Evolutionary conservation across 2,113 vertebrate genomes (phyloP).

Genomic region (Gracilinanus agilis): DNA sequence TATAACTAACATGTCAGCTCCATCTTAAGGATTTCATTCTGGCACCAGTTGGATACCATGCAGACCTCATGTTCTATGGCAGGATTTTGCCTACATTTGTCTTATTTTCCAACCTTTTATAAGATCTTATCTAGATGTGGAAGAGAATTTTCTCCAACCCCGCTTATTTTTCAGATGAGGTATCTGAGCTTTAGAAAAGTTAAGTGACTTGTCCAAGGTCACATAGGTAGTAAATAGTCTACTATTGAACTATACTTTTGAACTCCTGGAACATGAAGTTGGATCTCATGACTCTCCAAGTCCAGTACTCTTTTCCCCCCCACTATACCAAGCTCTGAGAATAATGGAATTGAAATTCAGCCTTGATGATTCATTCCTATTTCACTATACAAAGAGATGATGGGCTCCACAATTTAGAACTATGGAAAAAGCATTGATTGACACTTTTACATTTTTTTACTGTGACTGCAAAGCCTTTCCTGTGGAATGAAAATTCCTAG

Average conservation of each 20-base stretch:
- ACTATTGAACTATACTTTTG: no score
- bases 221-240: not conserved
- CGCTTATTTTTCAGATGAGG: not conserved
- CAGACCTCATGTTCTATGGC: not conserved
- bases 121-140: not conserved
- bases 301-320: not conserved
- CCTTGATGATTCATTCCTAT: slow-evolving; percentile 42
- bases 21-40: not conserved
- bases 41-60: not conserved
- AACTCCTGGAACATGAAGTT: not conserved
- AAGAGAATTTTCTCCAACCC: not conserved
- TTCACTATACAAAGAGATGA: slow-evolving; percentile 27
- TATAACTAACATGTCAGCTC: not conserved
- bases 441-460: no score
- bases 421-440: not conserved
- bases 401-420: not conserved
- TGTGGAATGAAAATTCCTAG: not conserved
- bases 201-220: not conserved
- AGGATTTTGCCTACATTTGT: not conserved
- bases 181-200: not conserved
- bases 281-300: not conserved
- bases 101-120: not conserved
- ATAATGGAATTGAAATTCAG: slow-evolving; percentile 50
- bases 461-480: not conserved
- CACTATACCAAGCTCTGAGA: slow-evolving; percentile 33